Evolutionary conservation across 2,888 invertebrate genomes (phyloP).

Genomic region (Pachydiplax longipennis): DNA sequence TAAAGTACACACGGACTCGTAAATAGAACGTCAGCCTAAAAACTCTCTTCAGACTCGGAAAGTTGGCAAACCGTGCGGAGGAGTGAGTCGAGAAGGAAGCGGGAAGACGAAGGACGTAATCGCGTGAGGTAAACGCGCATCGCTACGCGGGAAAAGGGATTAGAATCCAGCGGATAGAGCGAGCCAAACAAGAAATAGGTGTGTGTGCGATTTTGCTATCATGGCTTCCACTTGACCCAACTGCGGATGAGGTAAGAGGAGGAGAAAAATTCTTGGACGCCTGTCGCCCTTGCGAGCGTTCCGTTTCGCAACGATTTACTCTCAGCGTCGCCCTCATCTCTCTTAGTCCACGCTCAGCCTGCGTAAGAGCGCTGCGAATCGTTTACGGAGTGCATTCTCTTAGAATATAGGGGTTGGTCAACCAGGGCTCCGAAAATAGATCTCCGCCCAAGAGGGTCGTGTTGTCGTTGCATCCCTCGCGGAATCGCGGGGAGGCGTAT

Average conservation of each 20-base stretch:
- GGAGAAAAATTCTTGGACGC: not conserved
- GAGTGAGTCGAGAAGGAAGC: not conserved
- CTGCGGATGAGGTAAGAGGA: not conserved
- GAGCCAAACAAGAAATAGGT: not conserved
- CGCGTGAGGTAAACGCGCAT: not conserved
- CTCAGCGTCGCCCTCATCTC: not conserved
- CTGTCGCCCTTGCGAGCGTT: not conserved
- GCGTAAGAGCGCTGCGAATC: not conserved
- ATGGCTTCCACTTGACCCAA: not conserved
- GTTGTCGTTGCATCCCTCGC: not conserved
- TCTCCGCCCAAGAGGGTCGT: not conserved
- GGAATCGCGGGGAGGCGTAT: not conserved
- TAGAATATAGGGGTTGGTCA: not conserved
- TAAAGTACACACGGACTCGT: too few species aligned
- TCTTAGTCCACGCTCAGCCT: not conserved
- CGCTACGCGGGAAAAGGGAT: too few species aligned
- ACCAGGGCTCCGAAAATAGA: constrained; percentile 2
- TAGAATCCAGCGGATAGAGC: not conserved
- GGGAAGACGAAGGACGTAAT: not conserved
- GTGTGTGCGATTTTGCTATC: not conserved
- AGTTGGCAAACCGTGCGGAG: not conserved
- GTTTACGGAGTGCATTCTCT: not conserved
- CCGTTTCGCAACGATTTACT: not conserved
- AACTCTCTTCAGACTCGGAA: not conserved
- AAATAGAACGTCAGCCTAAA: too few species aligned